Conservation (phyloP, 2,797 vertebrate genomes). For the Pyrocephalus nanus region DNA sequence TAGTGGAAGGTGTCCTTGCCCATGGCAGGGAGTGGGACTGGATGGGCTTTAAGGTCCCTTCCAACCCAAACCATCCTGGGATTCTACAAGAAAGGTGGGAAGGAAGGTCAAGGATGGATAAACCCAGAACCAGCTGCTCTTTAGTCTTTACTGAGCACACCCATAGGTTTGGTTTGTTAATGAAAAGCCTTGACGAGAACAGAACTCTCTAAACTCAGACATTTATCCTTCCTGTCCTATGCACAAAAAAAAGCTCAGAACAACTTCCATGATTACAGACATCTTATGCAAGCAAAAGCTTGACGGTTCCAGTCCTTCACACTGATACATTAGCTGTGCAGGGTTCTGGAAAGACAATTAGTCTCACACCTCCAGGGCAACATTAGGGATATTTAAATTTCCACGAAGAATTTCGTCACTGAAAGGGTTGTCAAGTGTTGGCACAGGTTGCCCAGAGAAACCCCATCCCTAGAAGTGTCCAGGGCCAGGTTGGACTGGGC, state of each 20-base stretch:
- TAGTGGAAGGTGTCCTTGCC: background rate
- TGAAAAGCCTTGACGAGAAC: background rate
- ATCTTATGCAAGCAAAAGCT: background rate
- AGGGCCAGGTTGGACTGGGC: fast-evolving
- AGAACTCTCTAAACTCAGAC: background rate
- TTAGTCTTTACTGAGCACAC: fast-evolving
- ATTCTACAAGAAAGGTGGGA: too few species aligned
- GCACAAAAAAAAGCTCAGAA: background rate
- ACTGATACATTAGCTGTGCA: background rate
- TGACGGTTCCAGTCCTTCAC: background rate
- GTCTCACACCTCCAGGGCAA: background rate
- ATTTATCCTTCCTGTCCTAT: background rate
- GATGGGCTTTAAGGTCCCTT: background rate
- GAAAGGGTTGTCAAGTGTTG: background rate
- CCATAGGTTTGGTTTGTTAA: background rate
- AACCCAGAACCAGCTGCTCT: background rate
- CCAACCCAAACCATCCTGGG: background rate
- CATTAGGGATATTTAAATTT: background rate
- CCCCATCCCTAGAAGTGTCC: background rate
- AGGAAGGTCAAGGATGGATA: background rate
- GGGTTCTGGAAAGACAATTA: background rate
- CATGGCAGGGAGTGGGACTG: background rate
- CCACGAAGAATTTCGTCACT: background rate
- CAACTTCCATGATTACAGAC: background rate
- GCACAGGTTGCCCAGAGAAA: background rate